These are phyloP conservation scores for Bombyx huttoni DNA, from an alignment of 2,888 invertebrate genomes.

Conservation along the genomic window DNA sequence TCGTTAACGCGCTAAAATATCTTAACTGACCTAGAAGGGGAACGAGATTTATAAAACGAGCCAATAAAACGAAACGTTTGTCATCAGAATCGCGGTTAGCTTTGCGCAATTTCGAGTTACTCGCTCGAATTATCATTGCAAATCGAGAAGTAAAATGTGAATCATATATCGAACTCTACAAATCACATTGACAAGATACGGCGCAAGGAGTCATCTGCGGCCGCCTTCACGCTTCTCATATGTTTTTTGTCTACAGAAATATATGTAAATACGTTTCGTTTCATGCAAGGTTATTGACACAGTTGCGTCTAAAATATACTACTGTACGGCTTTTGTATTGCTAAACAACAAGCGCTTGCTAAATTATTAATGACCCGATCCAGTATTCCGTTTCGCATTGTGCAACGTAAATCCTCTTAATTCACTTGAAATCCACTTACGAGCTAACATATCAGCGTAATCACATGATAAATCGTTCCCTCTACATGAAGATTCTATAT, in stretches of 20 bases:
- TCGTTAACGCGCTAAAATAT: neutral
- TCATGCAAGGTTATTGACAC: constrained; percentile 63
- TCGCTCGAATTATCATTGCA: neutral
- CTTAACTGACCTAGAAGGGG: neutral
- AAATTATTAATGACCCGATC: constrained; percentile 39
- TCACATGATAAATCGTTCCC: neutral
- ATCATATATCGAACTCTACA: constrained; percentile 10
- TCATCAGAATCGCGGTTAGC: neutral
- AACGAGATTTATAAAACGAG: neutral
- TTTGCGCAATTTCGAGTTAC: neutral
- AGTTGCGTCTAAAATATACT: constrained; percentile 42
- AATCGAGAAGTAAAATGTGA: neutral
- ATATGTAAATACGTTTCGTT: constrained; percentile 53
- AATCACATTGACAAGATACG: constrained; percentile 24
- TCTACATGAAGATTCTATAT: constrained; percentile 22
- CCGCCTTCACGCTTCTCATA: constrained; percentile 11
- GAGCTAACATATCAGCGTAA: no score
- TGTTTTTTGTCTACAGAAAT: constrained; percentile 40
- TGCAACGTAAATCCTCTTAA: constrained; percentile 28
- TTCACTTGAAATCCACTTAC: constrained; percentile 16
- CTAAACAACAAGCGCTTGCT: constrained; percentile 42
- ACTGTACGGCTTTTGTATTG: constrained; percentile 41
- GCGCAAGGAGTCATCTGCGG: constrained; percentile 17
- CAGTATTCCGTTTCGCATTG: constrained; percentile 36
- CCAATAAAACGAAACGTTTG: neutral